A percentile compares a stretch with the other conserved stretches of the same genome.
Conservation (phyloP, 2,797 vertebrate species). For the Phataginus tricuspis region DNA sequence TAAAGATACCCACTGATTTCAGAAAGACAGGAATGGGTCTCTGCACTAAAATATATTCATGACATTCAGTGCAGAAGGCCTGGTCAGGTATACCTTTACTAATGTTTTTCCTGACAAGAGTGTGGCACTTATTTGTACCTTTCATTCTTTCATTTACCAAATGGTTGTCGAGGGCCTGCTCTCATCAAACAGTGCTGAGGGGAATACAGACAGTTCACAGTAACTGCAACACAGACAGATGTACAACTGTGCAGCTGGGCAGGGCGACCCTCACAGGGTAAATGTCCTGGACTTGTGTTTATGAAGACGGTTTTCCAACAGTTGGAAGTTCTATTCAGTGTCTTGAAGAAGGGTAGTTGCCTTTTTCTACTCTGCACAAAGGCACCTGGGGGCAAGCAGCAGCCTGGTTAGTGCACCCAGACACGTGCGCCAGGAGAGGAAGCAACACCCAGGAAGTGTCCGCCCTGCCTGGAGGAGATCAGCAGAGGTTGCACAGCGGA, state of each 20-base stretch:
- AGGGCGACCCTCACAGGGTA: not conserved
- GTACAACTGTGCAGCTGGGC: not conserved
- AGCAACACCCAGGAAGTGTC: not conserved
- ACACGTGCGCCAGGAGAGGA: not conserved
- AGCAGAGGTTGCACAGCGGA: not conserved
- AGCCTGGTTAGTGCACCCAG: not conserved
- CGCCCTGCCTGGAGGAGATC: accelerated
- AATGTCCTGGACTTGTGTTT: not conserved
- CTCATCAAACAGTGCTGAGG: not conserved
- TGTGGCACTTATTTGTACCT: not conserved
- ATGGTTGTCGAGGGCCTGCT: not conserved
- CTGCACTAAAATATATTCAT: not conserved
- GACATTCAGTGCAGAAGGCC: not conserved
- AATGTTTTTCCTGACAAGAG: not conserved
- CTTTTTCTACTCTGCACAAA: not conserved
- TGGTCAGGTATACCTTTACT: not conserved
- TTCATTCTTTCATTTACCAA: not conserved
- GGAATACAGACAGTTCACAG: not conserved
- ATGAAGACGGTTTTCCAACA: not conserved
- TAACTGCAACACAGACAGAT: not conserved
- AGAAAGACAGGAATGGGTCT: not conserved
- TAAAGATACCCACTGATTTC: not conserved
- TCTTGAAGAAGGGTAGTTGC: not conserved
- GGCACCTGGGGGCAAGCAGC: not conserved
- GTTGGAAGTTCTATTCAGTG: not conserved